A percentile compares a stretch with the other conserved stretches of the same genome.
These are phyloP conservation scores for Moxostoma hubbsi DNA, from an alignment of 2,797 vertebrate genomes.

Conservation along the genomic window DNA sequence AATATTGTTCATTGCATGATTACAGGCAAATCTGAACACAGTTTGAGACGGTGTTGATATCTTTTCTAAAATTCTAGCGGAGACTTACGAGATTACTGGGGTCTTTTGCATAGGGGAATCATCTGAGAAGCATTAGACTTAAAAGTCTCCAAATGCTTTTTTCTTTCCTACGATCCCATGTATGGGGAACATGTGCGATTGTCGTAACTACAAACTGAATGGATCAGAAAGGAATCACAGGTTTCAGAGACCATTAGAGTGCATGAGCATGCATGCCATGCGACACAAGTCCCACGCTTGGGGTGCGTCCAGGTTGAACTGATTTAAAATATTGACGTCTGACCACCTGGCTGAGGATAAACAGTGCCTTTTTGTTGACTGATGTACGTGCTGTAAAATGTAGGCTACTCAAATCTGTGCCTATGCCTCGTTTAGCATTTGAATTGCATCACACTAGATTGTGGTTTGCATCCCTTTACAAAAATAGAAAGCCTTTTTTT, in stretches of 20 bases:
- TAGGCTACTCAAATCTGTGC: slow-evolving; percentile 18
- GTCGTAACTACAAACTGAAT: too few relatives aligned
- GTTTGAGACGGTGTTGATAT: too few relatives aligned
- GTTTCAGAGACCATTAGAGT: neutral
- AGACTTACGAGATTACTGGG: too few relatives aligned
- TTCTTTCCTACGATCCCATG: too few relatives aligned
- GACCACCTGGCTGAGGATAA: slow-evolving; percentile 22
- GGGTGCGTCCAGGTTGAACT: slow-evolving; percentile 18
- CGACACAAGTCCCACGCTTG: neutral
- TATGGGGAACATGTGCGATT: too few relatives aligned
- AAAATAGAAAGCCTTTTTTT: neutral
- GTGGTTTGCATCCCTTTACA: slow-evolving; percentile 13
- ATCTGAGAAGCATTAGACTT: too few relatives aligned
- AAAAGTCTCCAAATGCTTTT: too few relatives aligned
- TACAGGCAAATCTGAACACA: too few relatives aligned
- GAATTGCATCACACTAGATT: slow-evolving; percentile 7
- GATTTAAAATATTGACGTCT: slow-evolving; percentile 10
- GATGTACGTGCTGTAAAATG: slow-evolving; percentile 5
- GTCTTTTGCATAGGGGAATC: too few relatives aligned
- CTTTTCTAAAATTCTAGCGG: too few relatives aligned
- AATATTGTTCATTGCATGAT: too few relatives aligned
- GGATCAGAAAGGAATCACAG: neutral
- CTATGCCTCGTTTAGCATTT: slow-evolving; percentile 27
- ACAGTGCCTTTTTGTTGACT: slow-evolving; percentile 45
- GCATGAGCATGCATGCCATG: neutral